Base-by-base conservation (phyloP, 2,888 invertebrate species). In the Aleiodes leptofemur region DNA sequence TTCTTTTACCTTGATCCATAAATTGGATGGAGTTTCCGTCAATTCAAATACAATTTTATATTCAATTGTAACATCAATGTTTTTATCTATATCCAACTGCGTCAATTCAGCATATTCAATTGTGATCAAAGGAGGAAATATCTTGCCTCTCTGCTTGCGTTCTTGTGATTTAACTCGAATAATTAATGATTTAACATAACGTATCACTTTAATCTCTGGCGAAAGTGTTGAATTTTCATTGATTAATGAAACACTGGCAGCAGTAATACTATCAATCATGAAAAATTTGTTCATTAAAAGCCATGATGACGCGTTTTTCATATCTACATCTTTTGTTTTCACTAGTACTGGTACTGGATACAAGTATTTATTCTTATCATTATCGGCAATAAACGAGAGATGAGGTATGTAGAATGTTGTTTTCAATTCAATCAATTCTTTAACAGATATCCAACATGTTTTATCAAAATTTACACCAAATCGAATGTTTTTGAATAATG, bases 271-370 rank as follows among this genome's bases (percentile, higher is more conserved):
- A 83, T 95, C 94, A 66, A 94, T 90, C 7, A 94, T 82, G 87
- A 94, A 95, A 86, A 95, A 94, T 76, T 95, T 91, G 78, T 93
- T 90, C 0, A 93, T 92, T 48, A 95, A 86, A 82, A 93, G 91
- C 94, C 94, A 94, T 59, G 92, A 91, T 48, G 91, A 90, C 57
- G 88, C 74, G 51, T 80, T 70, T 13, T 50, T 53, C 31, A 38
- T 56, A 48, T 59, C 88, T 69, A 87, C 85, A 72, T 90, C 87
- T 76, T 91, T 86, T 80, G 92, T 92, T 72, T 87, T 88, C 38
- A 93, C 90, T 16, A 92, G 87, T 56, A 94, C 86, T 8, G 94
- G 93, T 34, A 94, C 82, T 1, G 92, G 90, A 82, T 92, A 92
- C 68, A 92, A 84, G 78, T 89, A 83, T 55, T 85, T 84, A 69